Percentiles rank a stretch among this genome's conserved stretches.
These are phyloP conservation scores for Agonopterix arenella DNA, from an alignment of 2,888 invertebrate genomes.

Conservation along the genomic window DNA sequence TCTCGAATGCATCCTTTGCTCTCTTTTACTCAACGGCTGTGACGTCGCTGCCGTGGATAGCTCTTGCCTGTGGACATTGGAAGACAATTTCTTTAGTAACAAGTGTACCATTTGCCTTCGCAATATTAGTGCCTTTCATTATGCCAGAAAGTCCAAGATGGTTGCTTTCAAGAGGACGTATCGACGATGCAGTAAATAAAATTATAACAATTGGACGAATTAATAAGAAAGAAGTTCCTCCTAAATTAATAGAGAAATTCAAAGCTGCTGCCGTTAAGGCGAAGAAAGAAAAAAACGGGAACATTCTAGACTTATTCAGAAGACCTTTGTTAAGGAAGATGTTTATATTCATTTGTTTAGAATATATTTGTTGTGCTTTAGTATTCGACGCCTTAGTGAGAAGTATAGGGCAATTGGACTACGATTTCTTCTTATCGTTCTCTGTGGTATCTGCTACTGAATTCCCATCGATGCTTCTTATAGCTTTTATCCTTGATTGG, in stretches of 20 bases:
- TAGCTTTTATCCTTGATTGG: constrained; percentile 43
- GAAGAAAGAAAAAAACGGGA: constrained; percentile 25
- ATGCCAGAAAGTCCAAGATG: constrained; percentile 51
- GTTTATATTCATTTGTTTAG: constrained; percentile 37
- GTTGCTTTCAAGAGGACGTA: constrained; percentile 42
- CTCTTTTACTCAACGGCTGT: constrained; percentile 38
- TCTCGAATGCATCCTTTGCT: constrained; percentile 42
- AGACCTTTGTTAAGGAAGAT: constrained; percentile 35
- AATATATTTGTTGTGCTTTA: constrained; percentile 38
- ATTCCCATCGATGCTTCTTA: constrained; percentile 39
- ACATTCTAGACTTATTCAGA: constrained; percentile 35
- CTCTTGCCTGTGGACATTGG: constrained; percentile 47
- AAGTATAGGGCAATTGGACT: constrained; percentile 38
- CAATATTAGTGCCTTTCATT: constrained; percentile 35
- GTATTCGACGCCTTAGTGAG: constrained; percentile 45
- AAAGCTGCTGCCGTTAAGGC: constrained; percentile 23
- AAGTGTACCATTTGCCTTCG: constrained; percentile 37
- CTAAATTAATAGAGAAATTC: constrained; percentile 39
- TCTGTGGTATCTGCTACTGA: constrained; percentile 44
- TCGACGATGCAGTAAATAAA: constrained; percentile 41
- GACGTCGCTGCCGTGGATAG: constrained; percentile 43
- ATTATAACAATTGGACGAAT: constrained; percentile 37
- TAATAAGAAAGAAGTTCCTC: constrained; percentile 39
- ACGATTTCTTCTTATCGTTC: constrained; percentile 46
- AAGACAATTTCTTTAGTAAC: constrained; percentile 42